A percentile compares a stretch with the other conserved stretches of the same genome.
phyloP scores from a whole-genome alignment of 2,113 vertebrate genomes.

The Miniopterus natalensis region DNA sequence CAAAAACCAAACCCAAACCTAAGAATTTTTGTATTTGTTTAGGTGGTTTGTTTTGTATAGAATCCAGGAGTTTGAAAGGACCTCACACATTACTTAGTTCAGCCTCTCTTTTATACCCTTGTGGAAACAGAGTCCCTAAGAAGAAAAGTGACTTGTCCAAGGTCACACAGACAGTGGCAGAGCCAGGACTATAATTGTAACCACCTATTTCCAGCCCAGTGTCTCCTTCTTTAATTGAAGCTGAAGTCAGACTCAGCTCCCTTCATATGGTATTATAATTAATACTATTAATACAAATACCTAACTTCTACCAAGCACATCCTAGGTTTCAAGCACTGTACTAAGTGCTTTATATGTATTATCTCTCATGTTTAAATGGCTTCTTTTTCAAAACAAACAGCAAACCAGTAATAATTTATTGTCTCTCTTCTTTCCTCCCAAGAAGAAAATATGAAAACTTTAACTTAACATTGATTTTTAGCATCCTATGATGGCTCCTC shows the following conservation, averaged over 20 bases:
- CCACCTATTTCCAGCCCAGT: background rate
- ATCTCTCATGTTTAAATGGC: background rate
- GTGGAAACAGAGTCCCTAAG: constrained; percentile 11
- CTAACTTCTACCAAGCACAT: background rate
- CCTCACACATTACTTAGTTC: background rate
- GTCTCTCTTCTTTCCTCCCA: background rate
- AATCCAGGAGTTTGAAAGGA: constrained; percentile 19
- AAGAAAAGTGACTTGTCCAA: background rate
- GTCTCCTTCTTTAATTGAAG: constrained; percentile 21
- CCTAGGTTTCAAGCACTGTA: background rate
- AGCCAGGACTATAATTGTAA: background rate
- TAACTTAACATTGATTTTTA: constrained; percentile 48
- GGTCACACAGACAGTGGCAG: background rate
- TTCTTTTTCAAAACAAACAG: constrained; percentile 47
- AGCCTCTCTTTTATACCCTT: background rate
- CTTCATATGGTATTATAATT: background rate
- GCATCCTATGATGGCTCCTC: background rate
- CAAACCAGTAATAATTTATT: constrained; percentile 25
- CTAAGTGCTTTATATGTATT: background rate
- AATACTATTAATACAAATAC: background rate
- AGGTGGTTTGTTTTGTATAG: background rate
- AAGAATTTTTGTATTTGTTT: background rate
- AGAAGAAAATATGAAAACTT: constrained; percentile 43
- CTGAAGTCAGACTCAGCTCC: constrained; percentile 26
- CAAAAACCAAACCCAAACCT: background rate